These are phyloP conservation scores for Vannuccia rotundouncinata DNA, from an alignment of 2,888 invertebrate species.

Conservation along the genomic window DNA sequence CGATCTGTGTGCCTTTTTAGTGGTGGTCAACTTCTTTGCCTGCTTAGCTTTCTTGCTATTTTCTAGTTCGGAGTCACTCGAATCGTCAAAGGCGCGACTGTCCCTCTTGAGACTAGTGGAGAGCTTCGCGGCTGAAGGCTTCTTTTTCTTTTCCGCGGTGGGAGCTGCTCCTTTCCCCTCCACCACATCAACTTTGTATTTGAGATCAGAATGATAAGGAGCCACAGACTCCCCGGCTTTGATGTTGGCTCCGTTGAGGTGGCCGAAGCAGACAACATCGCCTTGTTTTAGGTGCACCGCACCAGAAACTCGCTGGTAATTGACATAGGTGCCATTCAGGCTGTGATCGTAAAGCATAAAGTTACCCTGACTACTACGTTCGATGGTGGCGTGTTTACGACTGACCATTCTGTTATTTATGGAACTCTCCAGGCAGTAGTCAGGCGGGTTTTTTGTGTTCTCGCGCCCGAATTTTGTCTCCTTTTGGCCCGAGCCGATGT, in stretches of 20 bases:
- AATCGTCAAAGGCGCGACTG: neutral
- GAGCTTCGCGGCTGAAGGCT: neutral
- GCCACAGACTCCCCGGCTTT: constrained; percentile 37
- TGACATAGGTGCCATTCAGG: constrained; percentile 39
- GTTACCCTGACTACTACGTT: constrained; percentile 30
- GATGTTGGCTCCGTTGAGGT: constrained; percentile 39
- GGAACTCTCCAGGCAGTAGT: constrained; percentile 36
- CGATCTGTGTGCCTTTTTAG: neutral
- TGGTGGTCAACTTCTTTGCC: neutral
- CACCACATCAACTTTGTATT: constrained; percentile 32
- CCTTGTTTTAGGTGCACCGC: constrained; percentile 35
- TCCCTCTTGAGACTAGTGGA: neutral
- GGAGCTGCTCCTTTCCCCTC: neutral
- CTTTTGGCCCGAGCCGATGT: constrained; percentile 27
- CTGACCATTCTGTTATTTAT: constrained; percentile 38
- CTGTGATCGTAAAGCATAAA: constrained; percentile 40
- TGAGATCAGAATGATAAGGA: constrained; percentile 37
- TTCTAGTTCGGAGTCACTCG: neutral
- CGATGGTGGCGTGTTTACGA: constrained; percentile 38
- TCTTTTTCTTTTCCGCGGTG: neutral
- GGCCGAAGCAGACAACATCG: constrained; percentile 39
- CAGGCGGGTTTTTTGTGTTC: constrained; percentile 39
- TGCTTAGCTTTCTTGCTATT: neutral
- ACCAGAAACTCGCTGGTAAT: constrained; percentile 36
- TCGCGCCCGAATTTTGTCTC: constrained; percentile 36